A percentile compares a stretch with the other conserved stretches of the same genome.
phyloP scores from a whole-genome alignment of 1,140 invertebrate genomes.

The Sycobia sp. region DNA sequence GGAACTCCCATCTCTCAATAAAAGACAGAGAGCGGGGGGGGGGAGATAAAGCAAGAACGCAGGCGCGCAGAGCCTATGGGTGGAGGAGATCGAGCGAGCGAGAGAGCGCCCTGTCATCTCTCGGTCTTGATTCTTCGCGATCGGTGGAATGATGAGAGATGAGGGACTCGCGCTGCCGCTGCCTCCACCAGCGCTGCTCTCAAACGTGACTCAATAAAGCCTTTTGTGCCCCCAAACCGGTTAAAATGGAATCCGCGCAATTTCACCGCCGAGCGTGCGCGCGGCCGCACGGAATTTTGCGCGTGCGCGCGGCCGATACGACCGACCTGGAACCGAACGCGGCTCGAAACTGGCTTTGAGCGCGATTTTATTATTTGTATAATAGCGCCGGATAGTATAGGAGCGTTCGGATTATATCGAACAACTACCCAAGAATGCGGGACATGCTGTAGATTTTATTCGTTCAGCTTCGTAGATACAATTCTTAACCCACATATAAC shows the following conservation, averaged over 20 bases:
- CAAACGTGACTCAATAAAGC: slow-evolving; percentile 27
- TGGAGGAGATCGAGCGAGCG: background rate
- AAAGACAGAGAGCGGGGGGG: background rate
- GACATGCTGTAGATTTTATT: too few species aligned
- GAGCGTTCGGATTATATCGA: too few species aligned
- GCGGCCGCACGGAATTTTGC: background rate
- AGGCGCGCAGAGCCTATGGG: background rate
- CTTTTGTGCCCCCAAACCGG: slow-evolving; percentile 27
- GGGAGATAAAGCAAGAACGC: slow-evolving; percentile 2
- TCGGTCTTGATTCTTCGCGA: slow-evolving; percentile 24
- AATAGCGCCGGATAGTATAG: too few species aligned
- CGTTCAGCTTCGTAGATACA: too few species aligned
- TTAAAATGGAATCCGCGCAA: slow-evolving; percentile 11
- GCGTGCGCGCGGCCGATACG: background rate
- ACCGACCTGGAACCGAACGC: too few species aligned
- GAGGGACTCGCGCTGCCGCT: background rate
- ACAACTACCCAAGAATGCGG: too few species aligned
- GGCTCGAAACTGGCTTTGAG: too few species aligned
- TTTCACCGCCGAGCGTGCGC: too few species aligned
- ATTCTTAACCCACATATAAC: too few species aligned
- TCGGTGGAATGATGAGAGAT: slow-evolving; percentile 38
- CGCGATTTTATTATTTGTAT: too few species aligned
- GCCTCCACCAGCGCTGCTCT: background rate
- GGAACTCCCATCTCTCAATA: slow-evolving; percentile 12
- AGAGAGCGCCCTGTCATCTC: slow-evolving; percentile 39